phyloP scores from a whole-genome alignment of 2,113 vertebrate genomes.

The Platanista minor region DNA sequence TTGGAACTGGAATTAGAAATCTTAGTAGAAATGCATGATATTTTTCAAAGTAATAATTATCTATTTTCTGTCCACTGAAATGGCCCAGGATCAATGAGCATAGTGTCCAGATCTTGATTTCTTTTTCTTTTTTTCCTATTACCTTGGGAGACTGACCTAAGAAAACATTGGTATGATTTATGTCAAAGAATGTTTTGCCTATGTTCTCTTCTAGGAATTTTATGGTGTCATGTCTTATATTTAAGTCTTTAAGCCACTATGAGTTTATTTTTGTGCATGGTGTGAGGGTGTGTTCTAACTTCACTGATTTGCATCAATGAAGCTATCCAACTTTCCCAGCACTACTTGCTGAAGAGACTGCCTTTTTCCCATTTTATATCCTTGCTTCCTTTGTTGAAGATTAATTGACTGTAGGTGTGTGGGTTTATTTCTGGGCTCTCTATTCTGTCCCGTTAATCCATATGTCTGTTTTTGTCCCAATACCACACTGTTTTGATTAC shows the following conservation, averaged over 20 bases:
- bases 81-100: neutral
- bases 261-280: neutral
- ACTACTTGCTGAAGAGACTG: neutral
- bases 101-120: neutral
- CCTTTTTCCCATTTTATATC: neutral
- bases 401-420: neutral
- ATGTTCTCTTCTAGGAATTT: neutral
- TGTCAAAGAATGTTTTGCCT: neutral
- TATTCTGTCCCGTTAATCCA: neutral
- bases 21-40: neutral
- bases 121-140: neutral
- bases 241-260: neutral
- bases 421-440: neutral
- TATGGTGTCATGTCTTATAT: neutral
- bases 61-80: neutral
- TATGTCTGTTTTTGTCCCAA: neutral
- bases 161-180: neutral
- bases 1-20: neutral
- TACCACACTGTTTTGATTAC: neutral
- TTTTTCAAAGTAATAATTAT: neutral
- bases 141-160: neutral
- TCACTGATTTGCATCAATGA: neutral
- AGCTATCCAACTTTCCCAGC: neutral
- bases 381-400: neutral
- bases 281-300: neutral